Evolutionary conservation across 2,113 vertebrate genomes (phyloP).

Genomic region (Carettochelys insculpta): DNA sequence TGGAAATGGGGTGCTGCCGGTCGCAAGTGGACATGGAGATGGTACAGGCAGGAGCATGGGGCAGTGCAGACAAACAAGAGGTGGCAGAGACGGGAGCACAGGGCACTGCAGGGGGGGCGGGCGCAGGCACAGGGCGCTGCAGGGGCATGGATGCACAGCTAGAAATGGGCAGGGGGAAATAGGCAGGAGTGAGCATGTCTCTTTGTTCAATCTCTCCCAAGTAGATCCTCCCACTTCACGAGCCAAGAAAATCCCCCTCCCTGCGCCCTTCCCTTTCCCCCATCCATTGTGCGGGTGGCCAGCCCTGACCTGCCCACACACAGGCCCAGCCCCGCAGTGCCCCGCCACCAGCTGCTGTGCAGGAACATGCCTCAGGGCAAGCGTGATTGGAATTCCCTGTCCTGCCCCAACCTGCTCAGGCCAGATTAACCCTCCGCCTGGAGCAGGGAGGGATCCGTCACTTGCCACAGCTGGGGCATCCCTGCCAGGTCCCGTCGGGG

Average conservation of each 20-base stretch:
- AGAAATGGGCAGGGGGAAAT: neutral
- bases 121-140: too few relatives aligned
- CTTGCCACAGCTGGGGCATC: neutral
- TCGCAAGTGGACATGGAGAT: too few relatives aligned
- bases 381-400: neutral
- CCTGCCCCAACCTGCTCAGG: neutral
- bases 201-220: neutral
- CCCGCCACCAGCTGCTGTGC: rapidly evolving
- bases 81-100: neutral
- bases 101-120: neutral
- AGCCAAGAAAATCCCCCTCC: neutral
- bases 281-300: too few relatives aligned
- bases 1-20: neutral
- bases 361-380: too few relatives aligned
- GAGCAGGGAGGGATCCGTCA: neutral
- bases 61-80: too few relatives aligned
- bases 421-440: neutral
- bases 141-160: neutral
- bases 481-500: neutral
- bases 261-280: too few relatives aligned
- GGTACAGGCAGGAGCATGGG: too few relatives aligned
- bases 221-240: too few relatives aligned
- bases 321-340: neutral
- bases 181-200: neutral
- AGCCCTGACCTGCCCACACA: neutral